Evolutionary conservation across 2,888 invertebrate species (phyloP), one percentile per base, ranked within the genome.

Genomic region (Acleris cristana): DNA sequence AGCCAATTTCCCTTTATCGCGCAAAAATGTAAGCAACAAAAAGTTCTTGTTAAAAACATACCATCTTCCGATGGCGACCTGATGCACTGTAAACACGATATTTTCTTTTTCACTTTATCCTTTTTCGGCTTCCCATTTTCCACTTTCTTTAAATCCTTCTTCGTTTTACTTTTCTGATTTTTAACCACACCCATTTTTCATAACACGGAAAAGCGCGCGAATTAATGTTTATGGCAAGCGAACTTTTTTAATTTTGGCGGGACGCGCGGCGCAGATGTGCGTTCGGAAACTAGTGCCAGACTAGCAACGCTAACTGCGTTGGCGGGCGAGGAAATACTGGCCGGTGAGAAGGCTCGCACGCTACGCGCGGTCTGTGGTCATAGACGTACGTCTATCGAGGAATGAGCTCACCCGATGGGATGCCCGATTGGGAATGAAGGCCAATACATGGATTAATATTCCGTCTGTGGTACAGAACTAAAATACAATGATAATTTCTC

Each of bases 51-150:
- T 21, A 3, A 44, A 69, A 69, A 72, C 75, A 74, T 89, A 92
- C 92, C 92, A 78, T 92, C 92, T 74, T 92, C 90, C 40, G 59
- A 59, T n/a, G 85, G 85, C 49, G 92, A 85, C 79, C 90, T 92
- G 85, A 92, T 87, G 83, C 92, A 92, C 86, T 92, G 92, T 86
- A 92, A 90, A 84, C 92, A 92, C 82, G 92, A 92, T 83, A 92
- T 91, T 87, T 92, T 92, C 86, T 91, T 92, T 85, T 91, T 92
- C 85, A 88, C 88, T 90, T 91, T 83, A 73, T 83, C 84, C 75
- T 85, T 84, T 77, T 89, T 89, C 64, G 82, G 71, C 80, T 90
- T 90, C 48, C 86, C 87, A 72, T 89, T 89, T 55, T 80, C 79
- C 69, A 81, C 73, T 57, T 85, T 78, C 58, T 71, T 75, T 71